Base-by-base conservation (phyloP, 2,888 invertebrate genomes). In the Tupiocoris notatus region DNA sequence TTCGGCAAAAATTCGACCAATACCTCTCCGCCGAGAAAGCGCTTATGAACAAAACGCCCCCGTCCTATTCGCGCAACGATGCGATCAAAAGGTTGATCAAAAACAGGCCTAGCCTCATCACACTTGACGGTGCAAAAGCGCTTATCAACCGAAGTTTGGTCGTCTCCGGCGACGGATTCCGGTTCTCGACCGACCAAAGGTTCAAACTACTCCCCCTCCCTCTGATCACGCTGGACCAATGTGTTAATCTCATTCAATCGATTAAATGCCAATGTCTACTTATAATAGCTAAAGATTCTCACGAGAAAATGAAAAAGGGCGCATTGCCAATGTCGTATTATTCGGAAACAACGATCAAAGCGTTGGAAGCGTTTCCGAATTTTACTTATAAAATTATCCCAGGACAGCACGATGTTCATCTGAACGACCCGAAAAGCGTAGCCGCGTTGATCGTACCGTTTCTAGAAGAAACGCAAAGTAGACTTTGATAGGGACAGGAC, bases 151-250 rank as follows among this genome's bases (percentile, higher is more conserved):
- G 82, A 6, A 78, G 79, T 7, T 59, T 81, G 64, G 18, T 79
- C 20, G 20, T 57, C 12, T 78, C 77, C 39, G 73, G 76, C 16
- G 74, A 79, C 25, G 80, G 80, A 21, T 82, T 81, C 65, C 79
- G 81, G 56, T 83, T 82, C 65, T 81, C 81, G 3, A 79, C 81
- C 74, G 83, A 84, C 75, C 83, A 83, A 75, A 79, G 83, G 6
- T 78, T 82, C 17, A 82, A 82, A 77, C 24, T 80, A 16, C 68
- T 58, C 16, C 62, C 80, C 20, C 18, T 75, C 17, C 79, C 80
- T 1, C 6, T 77, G 16, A 71, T 81, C 18, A 79, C 79, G 6
- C 78, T 80, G 64, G 76, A 80, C 39, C 81, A 81, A 24, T 77
- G 78, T 23, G 74, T 77, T 61, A 77, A 78, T 61, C 73, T 81